Conservation (phyloP, 2,797 vertebrate species). For the Orestias chungarensis region DNA sequence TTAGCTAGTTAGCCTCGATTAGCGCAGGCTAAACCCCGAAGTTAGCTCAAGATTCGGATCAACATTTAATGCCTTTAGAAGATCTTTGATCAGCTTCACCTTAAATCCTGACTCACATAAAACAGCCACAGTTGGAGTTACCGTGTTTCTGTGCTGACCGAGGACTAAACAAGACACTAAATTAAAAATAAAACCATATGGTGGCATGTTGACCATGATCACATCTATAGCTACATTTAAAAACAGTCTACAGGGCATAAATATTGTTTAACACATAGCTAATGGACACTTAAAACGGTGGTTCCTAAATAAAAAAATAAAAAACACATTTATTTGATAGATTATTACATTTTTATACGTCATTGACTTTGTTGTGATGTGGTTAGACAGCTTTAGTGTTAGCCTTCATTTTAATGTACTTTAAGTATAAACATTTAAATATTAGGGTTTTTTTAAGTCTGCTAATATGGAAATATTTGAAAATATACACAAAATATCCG, state of each 20-base stretch:
- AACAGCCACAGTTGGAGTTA: not conserved
- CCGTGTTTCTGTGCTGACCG: not conserved
- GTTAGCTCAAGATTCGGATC: not conserved
- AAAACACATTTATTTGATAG: not conserved
- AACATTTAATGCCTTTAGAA: not conserved
- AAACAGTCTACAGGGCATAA: not conserved
- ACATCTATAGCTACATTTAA: too few species aligned
- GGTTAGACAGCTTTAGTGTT: not conserved
- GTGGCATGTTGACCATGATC: not conserved
- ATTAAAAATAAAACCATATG: not conserved
- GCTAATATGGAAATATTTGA: not conserved
- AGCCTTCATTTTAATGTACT: not conserved
- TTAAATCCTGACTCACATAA: not conserved
- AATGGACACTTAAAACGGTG: not conserved
- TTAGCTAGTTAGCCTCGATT: conserved; percentile 37
- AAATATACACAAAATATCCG: not conserved
- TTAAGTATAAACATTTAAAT: not conserved
- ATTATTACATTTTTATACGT: not conserved
- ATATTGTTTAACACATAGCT: not conserved
- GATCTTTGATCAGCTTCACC: rapidly evolving
- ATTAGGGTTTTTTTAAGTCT: too few species aligned
- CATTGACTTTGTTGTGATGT: not conserved
- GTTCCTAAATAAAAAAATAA: not conserved
- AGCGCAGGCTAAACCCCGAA: conserved; percentile 18
- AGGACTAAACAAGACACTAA: not conserved